Evolutionary conservation across 2,888 invertebrate species (phyloP).

Genomic region (Neoaliturus tenellus): DNA sequence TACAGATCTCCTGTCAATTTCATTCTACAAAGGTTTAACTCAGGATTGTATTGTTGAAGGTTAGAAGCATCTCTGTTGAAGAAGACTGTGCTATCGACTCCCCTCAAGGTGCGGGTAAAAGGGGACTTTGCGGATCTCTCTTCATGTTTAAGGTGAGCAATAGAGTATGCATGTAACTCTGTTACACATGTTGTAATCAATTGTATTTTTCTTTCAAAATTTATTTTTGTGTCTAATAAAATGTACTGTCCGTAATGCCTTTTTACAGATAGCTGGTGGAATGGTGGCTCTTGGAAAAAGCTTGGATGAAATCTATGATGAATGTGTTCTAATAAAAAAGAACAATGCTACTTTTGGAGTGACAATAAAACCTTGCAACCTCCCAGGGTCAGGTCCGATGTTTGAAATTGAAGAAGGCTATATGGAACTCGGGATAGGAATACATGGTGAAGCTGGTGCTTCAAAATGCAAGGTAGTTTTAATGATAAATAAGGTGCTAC

Average conservation of each 20-base stretch:
- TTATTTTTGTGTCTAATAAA: no score
- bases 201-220: no score
- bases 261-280: slow-evolving; percentile 82
- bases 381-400: slow-evolving; percentile 79
- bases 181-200: background rate
- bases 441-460: slow-evolving; percentile 74
- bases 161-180: no score
- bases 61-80: slow-evolving; percentile 77
- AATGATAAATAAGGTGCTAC: no score
- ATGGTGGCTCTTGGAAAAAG: slow-evolving; percentile 77
- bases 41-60: slow-evolving; percentile 63
- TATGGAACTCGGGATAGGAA: slow-evolving; percentile 81
- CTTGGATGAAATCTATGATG: slow-evolving; percentile 73
- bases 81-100: slow-evolving; percentile 79
- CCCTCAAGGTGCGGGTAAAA: slow-evolving; percentile 76
- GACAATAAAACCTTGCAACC: slow-evolving; percentile 80
- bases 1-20: no score
- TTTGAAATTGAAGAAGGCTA: slow-evolving; percentile 79
- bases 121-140: slow-evolving; percentile 81
- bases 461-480: slow-evolving; percentile 63
- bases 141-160: slow-evolving; percentile 75
- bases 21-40: no score
- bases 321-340: slow-evolving; percentile 72
- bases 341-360: slow-evolving; percentile 83
- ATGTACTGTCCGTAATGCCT: no score